Base-by-base conservation (phyloP, 2,113 vertebrate species). In the Nibea coibor region DNA sequence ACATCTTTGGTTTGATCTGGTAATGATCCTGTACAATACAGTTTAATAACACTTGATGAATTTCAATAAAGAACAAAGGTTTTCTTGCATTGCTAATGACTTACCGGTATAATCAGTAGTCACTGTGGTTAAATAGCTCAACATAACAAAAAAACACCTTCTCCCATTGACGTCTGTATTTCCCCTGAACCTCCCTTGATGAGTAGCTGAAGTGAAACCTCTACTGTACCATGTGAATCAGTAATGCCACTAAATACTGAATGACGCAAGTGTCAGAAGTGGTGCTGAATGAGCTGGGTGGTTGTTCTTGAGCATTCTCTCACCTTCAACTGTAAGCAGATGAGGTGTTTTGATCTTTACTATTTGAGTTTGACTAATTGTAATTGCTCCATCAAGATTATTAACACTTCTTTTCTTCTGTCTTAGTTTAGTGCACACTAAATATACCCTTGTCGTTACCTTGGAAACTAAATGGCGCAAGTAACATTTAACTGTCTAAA, bases 401-500 rank as follows among this genome's bases (percentile, higher is more conserved):
- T 90, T 88, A 87, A 87, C 86, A 89, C 83, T 78, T 88, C 79
- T 39, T 91, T 87, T 85, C 75, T 81, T 86, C 81, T 59, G 74
- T 81, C 84, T 91, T 85, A 91, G 61, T 91, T 92, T 91, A 90
- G 72, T 86, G 71, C 80, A 63, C 86, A 93, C 90, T 94, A 94
- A 94, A 93, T 95, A 93, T 94, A 93, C 89, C 87, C 90, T 67
- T 67, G 80, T 84, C 50, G 92, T 95, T 95, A 93, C 92, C 92
- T 91, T 94, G 94, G 94, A 95, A 95, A 95, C 94, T 89, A 94
- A 93, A 94, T 83, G 88, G 89, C 42, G 72, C 87, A 92, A 91
- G 90, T 90, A 92, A 91, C 91, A 89, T 91, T 91, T 90, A 93
- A 91, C 90, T 75, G 83, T 92, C 91, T 94, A 94, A 92, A 93